Base-by-base conservation (phyloP, 2,113 vertebrate genomes). In the Abramis brama region DNA sequence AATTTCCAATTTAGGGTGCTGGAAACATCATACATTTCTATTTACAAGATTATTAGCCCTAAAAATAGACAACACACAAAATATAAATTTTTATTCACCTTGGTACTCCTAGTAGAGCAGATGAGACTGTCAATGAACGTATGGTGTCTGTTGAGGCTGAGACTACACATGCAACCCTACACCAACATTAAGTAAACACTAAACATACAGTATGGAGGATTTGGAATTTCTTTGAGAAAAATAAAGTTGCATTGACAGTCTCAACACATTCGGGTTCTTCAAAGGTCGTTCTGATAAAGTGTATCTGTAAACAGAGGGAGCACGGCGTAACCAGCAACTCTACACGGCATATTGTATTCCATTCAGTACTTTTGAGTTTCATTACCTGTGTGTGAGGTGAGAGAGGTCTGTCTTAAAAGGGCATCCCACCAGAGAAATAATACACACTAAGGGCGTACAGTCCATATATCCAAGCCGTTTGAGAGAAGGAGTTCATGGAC, bases 371-470 rank as follows among this genome's bases (percentile, higher is more conserved):
- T 52, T 47, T 11, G 21, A 27, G 50, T 83, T 57, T 43, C 81
- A 73, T 59, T 68, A 73, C 27, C 81, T 59, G 2, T 83, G 55
- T 60, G 30, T 4, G 81, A 57, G 21, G 30, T 4, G 81, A 57
- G 12, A 82, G 43, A 73, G 50, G 10, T 25, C 50, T 73, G 50
- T 79, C 55, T 83, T 83, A 73, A 83, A 83, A 83, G 50, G 81
- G 68, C 66, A 36, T 15, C 68, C 21, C 81, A 39, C 50, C 21
- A 39, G 81, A 59, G 50, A 83, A 39, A 83, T 71, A 55, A 55
- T 55, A 73, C 47, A 15, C 64, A 57, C 30, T 6, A 57, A 19
- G 19, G 6, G 19, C 6, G 19, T 21, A 19, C 55, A 21, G 19
- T 57, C 19, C 55, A 57, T 21, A 57, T 21, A 57, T 6, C 50